Evolutionary conservation across 1,140 invertebrate species (phyloP).

Genomic region (Drosophila trapezifrons): DNA sequence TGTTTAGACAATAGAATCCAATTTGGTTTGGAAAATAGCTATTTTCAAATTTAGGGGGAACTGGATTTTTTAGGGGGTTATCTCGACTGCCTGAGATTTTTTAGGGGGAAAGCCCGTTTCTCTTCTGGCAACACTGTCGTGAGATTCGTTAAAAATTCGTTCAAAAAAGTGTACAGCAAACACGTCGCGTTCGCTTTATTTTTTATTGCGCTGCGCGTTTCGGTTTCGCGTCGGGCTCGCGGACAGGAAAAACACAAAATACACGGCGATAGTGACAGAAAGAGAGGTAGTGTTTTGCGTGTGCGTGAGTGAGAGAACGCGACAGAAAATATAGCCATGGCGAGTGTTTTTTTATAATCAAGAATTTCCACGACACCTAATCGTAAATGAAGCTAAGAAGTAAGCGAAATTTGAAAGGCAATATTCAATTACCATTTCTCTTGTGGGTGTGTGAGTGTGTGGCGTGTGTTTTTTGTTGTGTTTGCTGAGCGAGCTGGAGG

Average conservation of each 20-base stretch:
- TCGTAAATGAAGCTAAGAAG: conserved; percentile 49
- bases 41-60: no score
- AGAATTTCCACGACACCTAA: conserved; percentile 27
- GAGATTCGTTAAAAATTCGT: no score
- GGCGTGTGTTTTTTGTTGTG: conserved; percentile 58
- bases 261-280: background rate
- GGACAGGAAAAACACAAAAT: background rate
- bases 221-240: background rate
- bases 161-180: no score
- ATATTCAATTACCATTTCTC: conserved; percentile 17
- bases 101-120: no score
- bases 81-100: no score
- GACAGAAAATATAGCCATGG: conserved; percentile 48
- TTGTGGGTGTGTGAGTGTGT: conserved; percentile 16
- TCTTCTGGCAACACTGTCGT: no score
- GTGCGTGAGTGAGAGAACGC: conserved; percentile 38
- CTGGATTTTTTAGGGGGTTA: no score
- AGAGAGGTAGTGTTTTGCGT: background rate
- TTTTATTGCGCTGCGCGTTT: no score
- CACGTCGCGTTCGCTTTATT: no score
- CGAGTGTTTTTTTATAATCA: conserved; percentile 63
- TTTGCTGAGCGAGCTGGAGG: conserved; percentile 21
- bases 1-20: no score
- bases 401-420: conserved; percentile 37
- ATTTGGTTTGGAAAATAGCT: no score